Evolutionary conservation across 2,888 invertebrate genomes (phyloP).

Genomic region (Bellardia bayeri): DNA sequence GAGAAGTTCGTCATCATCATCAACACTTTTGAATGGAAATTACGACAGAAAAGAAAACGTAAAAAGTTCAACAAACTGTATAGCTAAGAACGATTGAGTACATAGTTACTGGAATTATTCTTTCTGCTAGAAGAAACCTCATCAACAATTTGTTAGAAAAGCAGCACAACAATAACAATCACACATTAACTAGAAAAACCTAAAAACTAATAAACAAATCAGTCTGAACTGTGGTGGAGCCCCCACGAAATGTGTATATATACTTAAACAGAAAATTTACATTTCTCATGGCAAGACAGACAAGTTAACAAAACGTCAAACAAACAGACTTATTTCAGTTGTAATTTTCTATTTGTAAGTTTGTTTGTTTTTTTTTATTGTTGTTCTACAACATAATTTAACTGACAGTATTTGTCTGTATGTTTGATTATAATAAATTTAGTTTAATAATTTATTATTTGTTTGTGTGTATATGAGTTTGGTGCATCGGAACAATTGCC

Average conservation of each 20-base stretch:
- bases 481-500: conserved; percentile 60
- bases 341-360: conserved; percentile 10
- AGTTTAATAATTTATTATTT: conserved; percentile 49
- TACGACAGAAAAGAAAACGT: neutral
- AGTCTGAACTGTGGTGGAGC: conserved; percentile 38
- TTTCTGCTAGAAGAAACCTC: neutral
- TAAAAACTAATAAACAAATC: conserved; percentile 56
- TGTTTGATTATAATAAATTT: conserved; percentile 57
- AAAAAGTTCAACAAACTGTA: conserved; percentile 48
- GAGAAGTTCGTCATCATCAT: conserved; percentile 11
- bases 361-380: conserved; percentile 3
- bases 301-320: conserved; percentile 22
- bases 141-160: conserved; percentile 45
- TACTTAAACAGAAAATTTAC: conserved; percentile 35
- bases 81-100: neutral
- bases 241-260: conserved; percentile 40
- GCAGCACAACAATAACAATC: neutral
- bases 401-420: conserved; percentile 49
- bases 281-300: conserved; percentile 48
- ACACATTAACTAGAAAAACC: neutral
- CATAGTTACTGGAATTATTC: conserved; percentile 1
- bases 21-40: conserved; percentile 34
- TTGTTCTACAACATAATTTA: conserved; percentile 38
- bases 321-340: conserved; percentile 19
- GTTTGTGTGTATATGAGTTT: neutral